Evolutionary conservation across 2,113 vertebrate genomes (phyloP).

Genomic region (Hippopotamus amphibius): DNA sequence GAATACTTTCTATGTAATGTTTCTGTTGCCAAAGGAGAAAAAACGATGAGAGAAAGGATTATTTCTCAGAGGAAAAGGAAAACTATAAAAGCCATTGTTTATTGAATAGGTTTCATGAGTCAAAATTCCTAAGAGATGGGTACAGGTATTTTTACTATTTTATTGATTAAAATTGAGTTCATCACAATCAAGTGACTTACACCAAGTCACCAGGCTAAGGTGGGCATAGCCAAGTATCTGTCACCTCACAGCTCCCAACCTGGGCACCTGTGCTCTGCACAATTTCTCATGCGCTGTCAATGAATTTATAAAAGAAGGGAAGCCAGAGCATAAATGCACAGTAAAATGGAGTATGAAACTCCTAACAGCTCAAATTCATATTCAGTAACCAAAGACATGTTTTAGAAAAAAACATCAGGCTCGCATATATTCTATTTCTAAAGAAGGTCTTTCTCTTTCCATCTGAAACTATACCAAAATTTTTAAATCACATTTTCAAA

Average conservation of each 20-base stretch:
- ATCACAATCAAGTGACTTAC: background rate
- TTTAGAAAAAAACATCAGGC: background rate
- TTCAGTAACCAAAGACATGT: background rate
- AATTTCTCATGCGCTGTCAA: no score
- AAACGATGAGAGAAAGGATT: constrained; percentile 21
- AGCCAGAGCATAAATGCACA: background rate
- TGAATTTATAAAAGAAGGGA: background rate
- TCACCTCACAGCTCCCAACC: background rate
- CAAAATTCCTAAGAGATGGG: background rate
- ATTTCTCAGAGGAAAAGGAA: background rate
- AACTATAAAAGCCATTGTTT: background rate
- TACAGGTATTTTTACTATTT: background rate
- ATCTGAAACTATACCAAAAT: background rate
- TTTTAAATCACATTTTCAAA: constrained; percentile 25
- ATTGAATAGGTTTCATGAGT: background rate
- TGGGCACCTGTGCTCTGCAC: background rate
- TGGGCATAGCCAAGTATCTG: fast-evolving
- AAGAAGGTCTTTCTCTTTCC: background rate
- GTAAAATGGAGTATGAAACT: background rate
- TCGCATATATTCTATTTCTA: background rate
- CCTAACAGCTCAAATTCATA: background rate
- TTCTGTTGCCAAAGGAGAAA: constrained; percentile 7
- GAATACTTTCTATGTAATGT: background rate
- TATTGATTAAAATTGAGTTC: background rate
- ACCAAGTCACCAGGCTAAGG: background rate